These are phyloP conservation scores for Tenthredo notha DNA, from an alignment of 2,888 invertebrate species.

Conservation along the genomic window DNA sequence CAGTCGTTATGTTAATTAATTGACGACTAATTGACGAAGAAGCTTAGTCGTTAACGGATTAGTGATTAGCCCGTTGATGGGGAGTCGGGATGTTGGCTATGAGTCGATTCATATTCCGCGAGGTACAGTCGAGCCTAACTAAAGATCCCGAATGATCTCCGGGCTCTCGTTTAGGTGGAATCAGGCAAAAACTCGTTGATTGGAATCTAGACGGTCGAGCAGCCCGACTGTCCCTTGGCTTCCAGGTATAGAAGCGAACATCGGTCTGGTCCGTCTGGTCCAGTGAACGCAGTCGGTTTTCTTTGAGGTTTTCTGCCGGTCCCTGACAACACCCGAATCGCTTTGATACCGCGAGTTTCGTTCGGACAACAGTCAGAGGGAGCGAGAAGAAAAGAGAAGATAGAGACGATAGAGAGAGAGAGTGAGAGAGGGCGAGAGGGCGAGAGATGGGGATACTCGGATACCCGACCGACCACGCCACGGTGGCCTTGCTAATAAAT, in stretches of 20 bases:
- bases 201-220: conserved; percentile 73
- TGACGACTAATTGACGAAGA: conserved; percentile 64
- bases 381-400: background rate
- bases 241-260: conserved; percentile 47
- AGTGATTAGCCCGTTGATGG: conserved; percentile 6
- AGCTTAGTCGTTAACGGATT: background rate
- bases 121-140: conserved; percentile 46
- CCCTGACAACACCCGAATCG: conserved; percentile 72
- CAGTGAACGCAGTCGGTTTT: conserved; percentile 64
- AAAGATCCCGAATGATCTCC: background rate
- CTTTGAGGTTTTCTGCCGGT: conserved; percentile 69
- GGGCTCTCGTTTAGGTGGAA: conserved; percentile 45
- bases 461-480: conserved; percentile 55
- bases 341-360: conserved; percentile 69
- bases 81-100: background rate
- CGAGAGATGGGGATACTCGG: background rate
- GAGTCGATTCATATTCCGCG: conserved; percentile 60
- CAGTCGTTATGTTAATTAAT: conserved; percentile 70
- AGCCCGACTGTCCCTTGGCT: conserved; percentile 38
- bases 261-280: conserved; percentile 31
- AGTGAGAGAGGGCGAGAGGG: background rate
- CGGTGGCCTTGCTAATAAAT: conserved; percentile 70
- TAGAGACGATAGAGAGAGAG: too few relatives aligned
- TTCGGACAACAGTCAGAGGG: background rate
- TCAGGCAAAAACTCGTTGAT: conserved; percentile 73